Conservation (phyloP, 2,888 invertebrate genomes). For the Conchocele bisecta region DNA sequence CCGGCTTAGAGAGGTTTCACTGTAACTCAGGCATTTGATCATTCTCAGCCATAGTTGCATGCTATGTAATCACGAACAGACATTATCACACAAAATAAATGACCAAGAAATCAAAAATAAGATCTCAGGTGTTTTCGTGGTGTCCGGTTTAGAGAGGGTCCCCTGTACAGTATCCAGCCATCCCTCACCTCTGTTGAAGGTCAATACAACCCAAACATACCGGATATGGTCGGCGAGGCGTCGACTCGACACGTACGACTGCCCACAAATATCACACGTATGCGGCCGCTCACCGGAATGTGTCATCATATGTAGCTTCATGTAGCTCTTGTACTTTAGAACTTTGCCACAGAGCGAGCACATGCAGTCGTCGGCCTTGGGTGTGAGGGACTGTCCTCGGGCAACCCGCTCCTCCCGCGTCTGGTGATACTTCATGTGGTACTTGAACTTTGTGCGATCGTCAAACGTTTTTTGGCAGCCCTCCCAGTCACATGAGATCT, state of each 20-base stretch:
- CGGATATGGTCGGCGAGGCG: slow-evolving; percentile 50
- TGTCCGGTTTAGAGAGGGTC: too few species aligned
- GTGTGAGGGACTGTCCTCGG: slow-evolving; percentile 34
- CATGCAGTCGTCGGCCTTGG: slow-evolving; percentile 17
- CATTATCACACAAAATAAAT: too few species aligned
- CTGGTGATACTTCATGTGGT: slow-evolving; percentile 57
- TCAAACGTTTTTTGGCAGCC: slow-evolving; percentile 55
- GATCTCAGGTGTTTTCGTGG: too few species aligned
- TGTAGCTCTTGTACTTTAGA: slow-evolving; percentile 55
- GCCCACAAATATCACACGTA: slow-evolving; percentile 56
- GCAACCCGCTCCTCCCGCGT: slow-evolving; percentile 52
- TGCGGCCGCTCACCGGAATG: slow-evolving; percentile 41
- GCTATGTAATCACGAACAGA: too few species aligned
- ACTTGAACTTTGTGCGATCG: slow-evolving; percentile 43
- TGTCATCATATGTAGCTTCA: slow-evolving; percentile 54
- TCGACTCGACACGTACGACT: slow-evolving; percentile 31
- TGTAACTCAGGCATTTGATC: too few species aligned
- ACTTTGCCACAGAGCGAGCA: slow-evolving; percentile 54
- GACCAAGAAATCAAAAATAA: too few species aligned
- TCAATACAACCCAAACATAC: too few species aligned
- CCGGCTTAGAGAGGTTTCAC: too few species aligned
- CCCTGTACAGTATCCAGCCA: too few species aligned
- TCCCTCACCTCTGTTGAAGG: too few species aligned
- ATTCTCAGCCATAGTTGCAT: too few species aligned
- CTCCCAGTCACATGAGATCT: slow-evolving; percentile 53